phyloP scores from a whole-genome alignment of 2,888 invertebrate genomes.

The Allygus modestus region DNA sequence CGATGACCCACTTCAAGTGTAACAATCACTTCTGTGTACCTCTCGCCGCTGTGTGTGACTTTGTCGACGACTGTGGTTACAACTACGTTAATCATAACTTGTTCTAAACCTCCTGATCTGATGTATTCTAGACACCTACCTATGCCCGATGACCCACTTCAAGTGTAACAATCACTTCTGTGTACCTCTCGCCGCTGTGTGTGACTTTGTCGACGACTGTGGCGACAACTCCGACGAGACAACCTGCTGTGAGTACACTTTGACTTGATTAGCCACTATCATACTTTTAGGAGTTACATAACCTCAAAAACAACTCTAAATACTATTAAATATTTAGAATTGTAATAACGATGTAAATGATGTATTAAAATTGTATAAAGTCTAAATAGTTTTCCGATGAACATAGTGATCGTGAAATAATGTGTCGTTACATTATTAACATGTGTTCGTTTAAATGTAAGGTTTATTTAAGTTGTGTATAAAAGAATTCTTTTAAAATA shows the following conservation, averaged over 20 bases:
- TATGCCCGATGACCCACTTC: slow-evolving; percentile 74
- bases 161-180: slow-evolving; percentile 76
- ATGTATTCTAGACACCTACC: slow-evolving; percentile 74
- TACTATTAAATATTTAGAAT: too few species aligned
- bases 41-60: slow-evolving; percentile 69
- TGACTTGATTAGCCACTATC: neutral
- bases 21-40: slow-evolving; percentile 75
- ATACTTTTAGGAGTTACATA: too few species aligned
- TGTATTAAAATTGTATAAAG: too few species aligned
- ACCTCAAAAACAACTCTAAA: too few species aligned
- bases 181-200: slow-evolving; percentile 69
- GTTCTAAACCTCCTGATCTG: slow-evolving; percentile 67
- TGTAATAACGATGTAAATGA: too few species aligned
- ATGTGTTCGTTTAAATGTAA: too few species aligned
- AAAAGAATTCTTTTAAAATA: too few species aligned
- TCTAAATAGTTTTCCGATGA: too few species aligned
- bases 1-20: slow-evolving; percentile 75
- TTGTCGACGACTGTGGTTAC: slow-evolving; percentile 70
- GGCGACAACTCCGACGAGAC: slow-evolving; percentile 70
- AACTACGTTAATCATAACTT: slow-evolving; percentile 65
- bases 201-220: slow-evolving; percentile 71
- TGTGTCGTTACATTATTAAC: too few species aligned
- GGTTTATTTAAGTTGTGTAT: too few species aligned
- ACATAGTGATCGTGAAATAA: too few species aligned
- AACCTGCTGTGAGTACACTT: slow-evolving; percentile 70